phyloP scores from a whole-genome alignment of 2,888 invertebrate species.

The Andrena bucephala region DNA sequence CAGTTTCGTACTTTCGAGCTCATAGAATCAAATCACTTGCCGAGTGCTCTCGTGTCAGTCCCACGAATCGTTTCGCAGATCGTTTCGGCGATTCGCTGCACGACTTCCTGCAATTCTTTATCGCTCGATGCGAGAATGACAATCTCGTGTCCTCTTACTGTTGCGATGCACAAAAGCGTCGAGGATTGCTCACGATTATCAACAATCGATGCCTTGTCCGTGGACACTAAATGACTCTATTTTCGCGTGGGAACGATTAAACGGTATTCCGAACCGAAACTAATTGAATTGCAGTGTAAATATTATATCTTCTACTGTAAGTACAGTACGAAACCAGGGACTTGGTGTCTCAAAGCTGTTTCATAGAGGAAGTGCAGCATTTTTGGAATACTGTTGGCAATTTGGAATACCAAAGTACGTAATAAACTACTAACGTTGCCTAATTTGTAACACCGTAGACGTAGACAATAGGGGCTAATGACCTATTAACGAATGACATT shows the following conservation, averaged over 20 bases:
- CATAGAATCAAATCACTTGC: background rate
- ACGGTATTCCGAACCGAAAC: too few relatives aligned
- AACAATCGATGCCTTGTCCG: slow-evolving; percentile 13
- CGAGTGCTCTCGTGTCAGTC: background rate
- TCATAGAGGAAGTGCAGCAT: too few relatives aligned
- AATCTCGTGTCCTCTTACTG: background rate
- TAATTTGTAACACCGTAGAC: too few relatives aligned
- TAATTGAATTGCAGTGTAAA: too few relatives aligned
- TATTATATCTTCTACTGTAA: too few relatives aligned
- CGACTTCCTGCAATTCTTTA: background rate
- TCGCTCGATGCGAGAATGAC: background rate
- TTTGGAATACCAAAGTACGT: too few relatives aligned
- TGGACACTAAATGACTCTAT: slow-evolving; percentile 12
- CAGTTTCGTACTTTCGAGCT: slow-evolving; percentile 21
- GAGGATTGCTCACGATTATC: background rate
- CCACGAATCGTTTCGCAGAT: background rate
- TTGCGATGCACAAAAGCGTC: background rate
- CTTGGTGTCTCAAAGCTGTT: too few relatives aligned
- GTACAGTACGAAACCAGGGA: too few relatives aligned
- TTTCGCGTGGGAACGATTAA: background rate
- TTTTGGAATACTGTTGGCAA: too few relatives aligned
- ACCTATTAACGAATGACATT: too few relatives aligned
- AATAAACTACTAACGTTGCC: too few relatives aligned
- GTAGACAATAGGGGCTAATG: too few relatives aligned
- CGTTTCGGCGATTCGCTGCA: background rate